phyloP scores from a whole-genome alignment of 2,113 vertebrate species.

The Datnioides undecimradiatus region DNA sequence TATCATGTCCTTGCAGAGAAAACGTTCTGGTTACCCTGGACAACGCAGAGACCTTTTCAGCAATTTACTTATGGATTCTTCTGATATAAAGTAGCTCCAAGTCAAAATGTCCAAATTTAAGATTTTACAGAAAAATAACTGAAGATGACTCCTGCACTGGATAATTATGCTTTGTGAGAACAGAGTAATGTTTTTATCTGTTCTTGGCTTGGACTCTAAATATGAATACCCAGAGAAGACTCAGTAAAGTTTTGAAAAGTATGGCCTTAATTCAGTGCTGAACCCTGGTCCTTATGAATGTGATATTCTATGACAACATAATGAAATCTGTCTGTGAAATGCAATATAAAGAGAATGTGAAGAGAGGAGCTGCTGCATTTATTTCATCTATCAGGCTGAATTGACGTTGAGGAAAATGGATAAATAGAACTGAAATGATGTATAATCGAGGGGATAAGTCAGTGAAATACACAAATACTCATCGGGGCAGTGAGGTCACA shows the following conservation, averaged over 20 bases:
- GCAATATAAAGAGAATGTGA: neutral
- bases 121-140: neutral
- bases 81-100: no score
- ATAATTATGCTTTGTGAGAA: neutral
- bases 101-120: no score
- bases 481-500: neutral
- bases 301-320: neutral
- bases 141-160: neutral
- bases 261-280: neutral
- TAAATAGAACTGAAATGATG: slow-evolving; percentile 6
- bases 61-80: neutral
- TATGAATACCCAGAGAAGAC: slow-evolving; percentile 11
- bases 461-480: slow-evolving; percentile 1
- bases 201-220: neutral
- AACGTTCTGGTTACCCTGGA: neutral
- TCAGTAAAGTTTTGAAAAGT: neutral
- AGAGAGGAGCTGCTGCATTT: neutral
- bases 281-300: neutral
- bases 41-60: neutral
- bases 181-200: neutral
- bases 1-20: neutral
- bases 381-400: neutral
- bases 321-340: neutral
- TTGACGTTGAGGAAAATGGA: slow-evolving; percentile 6
- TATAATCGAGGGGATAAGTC: slow-evolving; percentile 4